Conservation (phyloP, 92 coral and sea anemone species). For the Isaurus tuberculatus region DNA sequence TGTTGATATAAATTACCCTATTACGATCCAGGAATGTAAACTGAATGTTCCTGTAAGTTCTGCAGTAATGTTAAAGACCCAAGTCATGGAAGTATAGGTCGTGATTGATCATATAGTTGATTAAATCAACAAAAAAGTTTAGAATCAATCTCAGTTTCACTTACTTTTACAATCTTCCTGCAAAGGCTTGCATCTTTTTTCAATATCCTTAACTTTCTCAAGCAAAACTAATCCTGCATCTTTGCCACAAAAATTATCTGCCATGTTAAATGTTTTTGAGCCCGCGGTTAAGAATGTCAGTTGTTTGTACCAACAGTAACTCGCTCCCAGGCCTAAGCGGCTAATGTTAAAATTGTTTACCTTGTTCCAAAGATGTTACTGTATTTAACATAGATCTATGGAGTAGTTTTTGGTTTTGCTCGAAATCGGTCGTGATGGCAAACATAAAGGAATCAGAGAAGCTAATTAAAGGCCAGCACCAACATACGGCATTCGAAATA, state of each 20-base stretch:
- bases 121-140: too few relatives aligned
- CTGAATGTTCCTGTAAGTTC: too few relatives aligned
- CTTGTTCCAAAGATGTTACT: too few relatives aligned
- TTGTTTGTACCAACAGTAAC: neutral
- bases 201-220: conserved; percentile 35
- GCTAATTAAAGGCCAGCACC: conserved; percentile 65
- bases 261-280: conserved; percentile 22
- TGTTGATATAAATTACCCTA: too few relatives aligned
- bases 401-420: neutral
- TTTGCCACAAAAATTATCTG: neutral
- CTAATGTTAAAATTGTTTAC: too few relatives aligned
- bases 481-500: conserved; percentile 67
- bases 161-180: conserved; percentile 26
- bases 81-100: too few relatives aligned
- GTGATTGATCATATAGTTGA: too few relatives aligned
- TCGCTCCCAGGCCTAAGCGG: neutral
- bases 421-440: neutral
- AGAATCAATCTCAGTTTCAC: too few relatives aligned
- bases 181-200: conserved; percentile 19
- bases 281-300: conserved; percentile 33
- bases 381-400: too few relatives aligned
- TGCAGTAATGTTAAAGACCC: too few relatives aligned
- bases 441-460: conserved; percentile 28
- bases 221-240: conserved; percentile 29
- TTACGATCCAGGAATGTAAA: too few relatives aligned